phyloP scores from a whole-genome alignment of 2,797 vertebrate species.

The Premnoplex brunnescens region DNA sequence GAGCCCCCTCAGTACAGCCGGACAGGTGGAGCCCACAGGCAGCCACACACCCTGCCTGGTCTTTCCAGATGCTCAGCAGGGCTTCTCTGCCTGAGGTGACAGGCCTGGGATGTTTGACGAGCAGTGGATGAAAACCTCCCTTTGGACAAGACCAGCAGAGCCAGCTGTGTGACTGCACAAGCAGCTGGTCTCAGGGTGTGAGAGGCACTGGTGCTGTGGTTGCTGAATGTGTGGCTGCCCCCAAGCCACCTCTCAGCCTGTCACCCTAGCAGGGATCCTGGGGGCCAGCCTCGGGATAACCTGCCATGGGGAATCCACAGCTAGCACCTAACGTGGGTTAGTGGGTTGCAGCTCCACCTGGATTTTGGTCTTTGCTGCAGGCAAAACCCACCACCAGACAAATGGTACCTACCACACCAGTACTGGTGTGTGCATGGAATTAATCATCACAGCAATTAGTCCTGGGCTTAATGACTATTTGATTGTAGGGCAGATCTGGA shows the following conservation, averaged over 20 bases:
- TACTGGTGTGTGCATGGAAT: not conserved
- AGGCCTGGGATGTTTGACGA: not conserved
- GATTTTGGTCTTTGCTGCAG: not conserved
- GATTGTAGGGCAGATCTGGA: not conserved
- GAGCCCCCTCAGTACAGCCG: not conserved
- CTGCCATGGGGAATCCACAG: not conserved
- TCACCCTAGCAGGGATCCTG: not conserved
- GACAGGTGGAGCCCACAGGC: not conserved
- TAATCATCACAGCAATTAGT: not conserved
- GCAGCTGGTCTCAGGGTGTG: not conserved
- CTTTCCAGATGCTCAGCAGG: not conserved
- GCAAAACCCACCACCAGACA: not conserved
- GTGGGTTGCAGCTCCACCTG: not conserved
- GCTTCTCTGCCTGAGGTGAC: not conserved
- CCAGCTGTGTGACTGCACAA: not conserved
- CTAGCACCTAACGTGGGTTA: accelerated
- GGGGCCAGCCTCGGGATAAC: not conserved
- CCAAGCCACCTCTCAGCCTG: not conserved
- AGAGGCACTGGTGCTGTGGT: accelerated
- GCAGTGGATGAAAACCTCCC: not conserved
- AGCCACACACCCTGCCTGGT: not conserved
- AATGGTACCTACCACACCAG: not conserved
- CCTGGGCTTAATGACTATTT: not conserved
- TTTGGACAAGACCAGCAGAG: not conserved
- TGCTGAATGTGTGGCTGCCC: not conserved